phyloP scores from a whole-genome alignment of 2,888 invertebrate genomes.

The Monochamus alternatus region DNA sequence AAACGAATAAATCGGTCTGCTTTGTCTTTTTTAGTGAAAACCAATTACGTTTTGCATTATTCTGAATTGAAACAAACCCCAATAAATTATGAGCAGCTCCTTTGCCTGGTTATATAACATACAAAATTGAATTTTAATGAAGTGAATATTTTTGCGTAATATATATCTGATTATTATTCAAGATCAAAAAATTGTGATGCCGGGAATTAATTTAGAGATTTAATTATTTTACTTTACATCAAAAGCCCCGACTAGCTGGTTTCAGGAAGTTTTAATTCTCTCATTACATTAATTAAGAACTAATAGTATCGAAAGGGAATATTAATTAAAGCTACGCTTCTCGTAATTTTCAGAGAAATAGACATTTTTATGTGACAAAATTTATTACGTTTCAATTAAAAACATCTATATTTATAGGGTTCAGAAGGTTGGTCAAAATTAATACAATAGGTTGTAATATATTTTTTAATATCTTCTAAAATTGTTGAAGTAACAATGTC shows the following conservation, averaged over 20 bases:
- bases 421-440: too few species aligned
- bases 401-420: too few species aligned
- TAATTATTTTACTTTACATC: background rate
- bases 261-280: background rate
- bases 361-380: too few species aligned
- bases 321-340: too few species aligned
- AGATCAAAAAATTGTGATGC: background rate
- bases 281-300: too few species aligned
- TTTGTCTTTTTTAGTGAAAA: slow-evolving; percentile 27
- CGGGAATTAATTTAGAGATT: background rate
- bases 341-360: too few species aligned
- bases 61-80: slow-evolving; percentile 14
- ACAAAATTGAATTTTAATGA: background rate
- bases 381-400: too few species aligned
- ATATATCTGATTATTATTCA: background rate
- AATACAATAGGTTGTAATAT: too few species aligned
- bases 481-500: too few species aligned
- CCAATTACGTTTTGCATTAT: slow-evolving; percentile 25
- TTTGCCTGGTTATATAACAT: slow-evolving; percentile 2
- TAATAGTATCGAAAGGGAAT: too few species aligned
- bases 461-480: too few species aligned
- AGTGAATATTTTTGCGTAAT: background rate
- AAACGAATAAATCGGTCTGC: slow-evolving; percentile 37
- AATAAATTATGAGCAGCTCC: background rate
- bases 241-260: background rate